A percentile compares a stretch with the other conserved stretches of the same genome.
Conservation (phyloP, 2,797 vertebrate species). For the Halcyon smyrnensis region DNA sequence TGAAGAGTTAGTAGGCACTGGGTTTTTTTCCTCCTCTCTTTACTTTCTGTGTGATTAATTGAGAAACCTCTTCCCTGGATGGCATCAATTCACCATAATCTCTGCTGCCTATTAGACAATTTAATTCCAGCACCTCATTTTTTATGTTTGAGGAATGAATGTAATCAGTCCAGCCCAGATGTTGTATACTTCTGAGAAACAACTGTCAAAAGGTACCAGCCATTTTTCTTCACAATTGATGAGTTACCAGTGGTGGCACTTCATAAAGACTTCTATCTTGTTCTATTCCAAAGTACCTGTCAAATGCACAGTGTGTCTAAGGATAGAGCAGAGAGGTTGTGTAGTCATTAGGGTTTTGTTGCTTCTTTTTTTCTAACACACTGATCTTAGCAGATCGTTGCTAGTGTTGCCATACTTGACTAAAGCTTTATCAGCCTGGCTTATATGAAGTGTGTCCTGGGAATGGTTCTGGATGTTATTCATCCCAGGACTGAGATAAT, state of each 20-base stretch:
- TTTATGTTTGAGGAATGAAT: slow-evolving; percentile 28
- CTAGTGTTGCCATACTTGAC: slow-evolving; percentile 32
- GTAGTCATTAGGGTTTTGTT: background rate
- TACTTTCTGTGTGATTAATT: slow-evolving; percentile 18
- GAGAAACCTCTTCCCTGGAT: background rate
- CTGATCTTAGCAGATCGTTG: slow-evolving; percentile 52
- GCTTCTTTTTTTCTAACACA: background rate
- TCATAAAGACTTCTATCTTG: slow-evolving; percentile 39
- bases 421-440: slow-evolving; percentile 64
- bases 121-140: slow-evolving; percentile 34
- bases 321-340: slow-evolving; percentile 3
- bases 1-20: background rate
- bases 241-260: background rate
- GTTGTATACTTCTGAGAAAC: slow-evolving; percentile 29
- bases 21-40: background rate
- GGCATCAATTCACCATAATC: slow-evolving; percentile 31
- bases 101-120: slow-evolving; percentile 23
- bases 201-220: background rate
- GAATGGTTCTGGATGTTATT: slow-evolving; percentile 38
- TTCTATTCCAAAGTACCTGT: slow-evolving; percentile 19
- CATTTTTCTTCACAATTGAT: slow-evolving; percentile 26
- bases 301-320: slow-evolving; percentile 12
- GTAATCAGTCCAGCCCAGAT: slow-evolving; percentile 38
- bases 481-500: slow-evolving; percentile 67
- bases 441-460: slow-evolving; percentile 6